A percentile compares a stretch with the other conserved stretches of the same genome.
These are phyloP conservation scores for Amaurobius ferox DNA, from an alignment of 2,888 invertebrate genomes.

Conservation along the genomic window DNA sequence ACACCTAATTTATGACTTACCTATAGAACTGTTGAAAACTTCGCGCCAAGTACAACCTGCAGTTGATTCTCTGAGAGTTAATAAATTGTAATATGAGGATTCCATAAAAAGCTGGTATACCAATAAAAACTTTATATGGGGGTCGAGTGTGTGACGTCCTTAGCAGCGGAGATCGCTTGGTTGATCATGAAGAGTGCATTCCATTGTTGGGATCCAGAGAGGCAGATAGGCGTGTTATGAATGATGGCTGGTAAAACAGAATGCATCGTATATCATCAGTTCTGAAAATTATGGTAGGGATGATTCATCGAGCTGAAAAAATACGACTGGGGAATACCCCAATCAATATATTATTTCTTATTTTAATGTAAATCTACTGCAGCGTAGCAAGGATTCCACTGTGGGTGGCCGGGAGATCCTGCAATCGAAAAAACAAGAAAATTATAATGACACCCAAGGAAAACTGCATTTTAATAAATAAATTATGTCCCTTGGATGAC, in stretches of 20 bases:
- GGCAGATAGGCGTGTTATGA: neutral
- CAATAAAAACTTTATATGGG: constrained; percentile 4
- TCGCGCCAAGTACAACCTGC: neutral
- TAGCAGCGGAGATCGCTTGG: neutral
- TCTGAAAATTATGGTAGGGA: neutral
- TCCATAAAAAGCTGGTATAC: neutral
- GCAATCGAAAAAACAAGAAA: no score
- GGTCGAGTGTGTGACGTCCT: neutral
- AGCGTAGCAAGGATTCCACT: no score
- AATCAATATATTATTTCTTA: no score
- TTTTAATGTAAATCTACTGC: no score
- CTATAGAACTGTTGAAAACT: neutral
- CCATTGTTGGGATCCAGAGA: neutral
- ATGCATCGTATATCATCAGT: neutral
- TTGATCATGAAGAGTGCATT: neutral
- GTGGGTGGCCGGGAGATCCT: no score
- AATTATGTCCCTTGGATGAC: no score
- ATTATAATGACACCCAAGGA: no score
- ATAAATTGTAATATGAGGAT: neutral
- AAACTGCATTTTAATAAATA: no score
- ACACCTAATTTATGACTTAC: neutral
- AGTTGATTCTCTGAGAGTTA: neutral
- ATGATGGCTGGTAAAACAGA: neutral
- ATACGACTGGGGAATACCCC: no score
- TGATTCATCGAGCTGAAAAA: no score